A percentile compares a stretch with the other conserved stretches of the same genome.
phyloP scores from a whole-genome alignment of 2,888 invertebrate species.

The Eupithecia subfuscata region DNA sequence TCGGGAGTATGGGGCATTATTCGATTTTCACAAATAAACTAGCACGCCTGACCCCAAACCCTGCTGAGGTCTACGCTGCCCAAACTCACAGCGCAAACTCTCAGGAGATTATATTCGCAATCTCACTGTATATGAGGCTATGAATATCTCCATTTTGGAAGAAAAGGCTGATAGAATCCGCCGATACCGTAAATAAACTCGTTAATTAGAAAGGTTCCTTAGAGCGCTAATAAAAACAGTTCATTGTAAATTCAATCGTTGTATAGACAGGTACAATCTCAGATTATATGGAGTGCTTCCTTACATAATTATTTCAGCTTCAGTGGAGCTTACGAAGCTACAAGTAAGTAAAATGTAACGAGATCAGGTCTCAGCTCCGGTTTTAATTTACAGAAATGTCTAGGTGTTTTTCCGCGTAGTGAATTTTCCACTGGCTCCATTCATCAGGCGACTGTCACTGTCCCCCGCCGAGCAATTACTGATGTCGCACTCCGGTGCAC shows the following conservation, averaged over 20 bases:
- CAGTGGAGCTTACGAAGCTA: constrained; percentile 15
- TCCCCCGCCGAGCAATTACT: constrained; percentile 76
- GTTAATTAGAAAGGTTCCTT: constrained; percentile 3
- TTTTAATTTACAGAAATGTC: constrained; percentile 75
- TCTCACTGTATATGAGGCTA: constrained; percentile 15
- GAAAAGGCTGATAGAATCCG: background rate
- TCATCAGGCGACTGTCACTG: constrained; percentile 76
- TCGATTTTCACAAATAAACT: constrained; percentile 67
- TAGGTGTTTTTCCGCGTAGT: constrained; percentile 66
- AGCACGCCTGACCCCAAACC: constrained; percentile 42
- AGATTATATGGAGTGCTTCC: background rate
- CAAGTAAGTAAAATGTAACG: constrained; percentile 49
- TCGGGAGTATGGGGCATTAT: constrained; percentile 61
- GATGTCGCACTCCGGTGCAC: constrained; percentile 75
- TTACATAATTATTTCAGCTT: constrained; percentile 25
- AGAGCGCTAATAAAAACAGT: constrained; percentile 15
- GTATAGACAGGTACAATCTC: constrained; percentile 15
- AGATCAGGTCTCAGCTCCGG: constrained; percentile 62
- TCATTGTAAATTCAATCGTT: constrained; percentile 19
- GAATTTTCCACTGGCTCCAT: constrained; percentile 71
- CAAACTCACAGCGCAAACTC: constrained; percentile 21
- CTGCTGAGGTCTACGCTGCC: constrained; percentile 20
- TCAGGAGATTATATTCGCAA: constrained; percentile 31
- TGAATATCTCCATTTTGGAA: constrained; percentile 22
- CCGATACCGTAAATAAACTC: constrained; percentile 1